phyloP scores from a whole-genome alignment of 2,888 invertebrate genomes.

The Teinopalpus imperialis region DNA sequence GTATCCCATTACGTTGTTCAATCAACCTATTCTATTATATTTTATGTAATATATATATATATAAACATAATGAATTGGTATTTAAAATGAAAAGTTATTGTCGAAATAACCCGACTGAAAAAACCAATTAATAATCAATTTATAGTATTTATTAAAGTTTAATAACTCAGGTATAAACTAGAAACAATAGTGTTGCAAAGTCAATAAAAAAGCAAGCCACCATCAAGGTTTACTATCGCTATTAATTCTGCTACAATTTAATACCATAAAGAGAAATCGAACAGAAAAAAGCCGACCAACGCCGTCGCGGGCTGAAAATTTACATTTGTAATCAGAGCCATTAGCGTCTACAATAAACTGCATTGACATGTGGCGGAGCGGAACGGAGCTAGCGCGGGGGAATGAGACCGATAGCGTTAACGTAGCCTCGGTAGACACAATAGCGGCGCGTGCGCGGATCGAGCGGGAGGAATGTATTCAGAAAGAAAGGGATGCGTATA shows the following conservation, averaged over 20 bases:
- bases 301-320: constrained; percentile 76
- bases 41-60: no score
- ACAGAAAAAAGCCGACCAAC: constrained; percentile 72
- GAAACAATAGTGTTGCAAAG: constrained; percentile 4
- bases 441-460: constrained; percentile 71
- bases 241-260: constrained; percentile 70
- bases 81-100: no score
- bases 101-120: no score
- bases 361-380: constrained; percentile 69
- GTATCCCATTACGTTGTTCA: background rate
- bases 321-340: constrained; percentile 80
- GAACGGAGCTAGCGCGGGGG: constrained; percentile 55
- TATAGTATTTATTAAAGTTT: no score
- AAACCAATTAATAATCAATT: no score
- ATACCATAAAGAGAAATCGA: constrained; percentile 71
- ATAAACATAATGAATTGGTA: no score
- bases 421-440: constrained; percentile 72
- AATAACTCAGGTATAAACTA: background rate
- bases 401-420: constrained; percentile 50
- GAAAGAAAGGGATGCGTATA: constrained; percentile 45
- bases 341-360: constrained; percentile 81
- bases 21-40: no score
- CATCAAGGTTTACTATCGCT: constrained; percentile 47
- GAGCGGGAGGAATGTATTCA: constrained; percentile 53
- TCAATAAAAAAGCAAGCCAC: background rate